Evolutionary conservation across 30 jellyfish, hydroid and myxozoan species (phyloP).

Genomic region (Hydractinia symbiolongicarpus): DNA sequence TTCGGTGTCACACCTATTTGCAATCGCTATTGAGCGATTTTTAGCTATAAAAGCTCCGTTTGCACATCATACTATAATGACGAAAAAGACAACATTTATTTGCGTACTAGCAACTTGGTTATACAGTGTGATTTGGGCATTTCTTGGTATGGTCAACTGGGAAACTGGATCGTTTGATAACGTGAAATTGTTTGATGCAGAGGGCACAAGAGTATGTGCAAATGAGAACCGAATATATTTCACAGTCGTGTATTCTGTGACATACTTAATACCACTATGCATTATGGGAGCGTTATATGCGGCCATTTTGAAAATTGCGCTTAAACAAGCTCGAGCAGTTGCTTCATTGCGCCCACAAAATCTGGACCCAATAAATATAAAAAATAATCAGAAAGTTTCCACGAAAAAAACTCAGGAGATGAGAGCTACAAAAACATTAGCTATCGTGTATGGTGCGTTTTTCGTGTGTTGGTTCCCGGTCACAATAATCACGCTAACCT

Average conservation of each 20-base stretch:
- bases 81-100: conserved; percentile 26
- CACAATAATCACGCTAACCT: conserved; percentile 44
- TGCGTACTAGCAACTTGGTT: conserved; percentile 38
- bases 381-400: conserved; percentile 14
- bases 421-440: conserved; percentile 47
- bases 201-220: conserved; percentile 25
- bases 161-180: conserved; percentile 22
- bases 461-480: conserved; percentile 76
- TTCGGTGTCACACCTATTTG: conserved; percentile 63
- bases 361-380: neutral
- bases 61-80: conserved; percentile 37
- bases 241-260: conserved; percentile 23
- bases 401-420: conserved; percentile 33
- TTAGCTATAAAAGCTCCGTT: conserved; percentile 45
- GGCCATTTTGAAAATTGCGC: conserved; percentile 44
- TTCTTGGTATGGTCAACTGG: conserved; percentile 58
- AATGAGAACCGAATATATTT: conserved; percentile 34
- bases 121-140: conserved; percentile 55
- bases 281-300: conserved; percentile 52
- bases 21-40: conserved; percentile 72
- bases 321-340: conserved; percentile 54
- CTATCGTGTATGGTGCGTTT: conserved; percentile 68
- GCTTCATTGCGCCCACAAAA: conserved; percentile 30
- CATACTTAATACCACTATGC: conserved; percentile 41
- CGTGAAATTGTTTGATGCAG: neutral